phyloP scores from a whole-genome alignment of 2,113 vertebrate genomes.

The Noctilio leporinus region DNA sequence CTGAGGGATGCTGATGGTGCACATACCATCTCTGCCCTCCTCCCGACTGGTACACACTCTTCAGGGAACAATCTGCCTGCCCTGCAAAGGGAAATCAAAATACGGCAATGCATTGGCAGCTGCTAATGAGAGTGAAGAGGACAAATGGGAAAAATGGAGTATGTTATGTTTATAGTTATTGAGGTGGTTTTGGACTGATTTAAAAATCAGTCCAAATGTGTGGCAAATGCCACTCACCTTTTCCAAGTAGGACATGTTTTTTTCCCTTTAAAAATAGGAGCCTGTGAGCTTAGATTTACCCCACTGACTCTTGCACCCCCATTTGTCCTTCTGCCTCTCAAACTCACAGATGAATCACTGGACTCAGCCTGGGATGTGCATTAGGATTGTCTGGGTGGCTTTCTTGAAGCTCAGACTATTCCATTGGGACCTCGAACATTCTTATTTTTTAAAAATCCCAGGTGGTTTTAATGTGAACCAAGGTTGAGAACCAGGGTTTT shows the following conservation, averaged over 20 bases:
- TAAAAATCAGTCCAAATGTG: slow-evolving; percentile 31
- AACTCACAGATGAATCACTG: background rate
- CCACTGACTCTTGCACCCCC: background rate
- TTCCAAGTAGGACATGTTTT: background rate
- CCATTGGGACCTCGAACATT: background rate
- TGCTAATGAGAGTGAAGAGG: slow-evolving; percentile 67
- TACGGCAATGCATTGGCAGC: slow-evolving; percentile 55
- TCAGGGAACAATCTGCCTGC: slow-evolving; percentile 69
- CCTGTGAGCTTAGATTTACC: background rate
- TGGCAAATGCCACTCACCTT: background rate
- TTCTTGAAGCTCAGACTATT: background rate
- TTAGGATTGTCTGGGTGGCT: background rate
- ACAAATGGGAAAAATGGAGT: slow-evolving; percentile 56
- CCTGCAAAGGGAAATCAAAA: slow-evolving; percentile 68
- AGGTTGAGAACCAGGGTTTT: background rate
- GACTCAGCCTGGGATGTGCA: background rate
- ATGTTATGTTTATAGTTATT: slow-evolving; percentile 46
- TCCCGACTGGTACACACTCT: slow-evolving; percentile 70
- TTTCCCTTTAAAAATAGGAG: background rate
- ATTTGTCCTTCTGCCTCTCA: background rate
- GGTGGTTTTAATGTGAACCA: background rate
- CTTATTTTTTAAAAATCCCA: background rate
- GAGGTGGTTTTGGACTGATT: background rate
- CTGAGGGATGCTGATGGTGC: background rate
- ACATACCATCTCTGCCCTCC: slow-evolving; percentile 33